phyloP scores from a whole-genome alignment of 2,888 invertebrate genomes.

The Dilophus febrilis region DNA sequence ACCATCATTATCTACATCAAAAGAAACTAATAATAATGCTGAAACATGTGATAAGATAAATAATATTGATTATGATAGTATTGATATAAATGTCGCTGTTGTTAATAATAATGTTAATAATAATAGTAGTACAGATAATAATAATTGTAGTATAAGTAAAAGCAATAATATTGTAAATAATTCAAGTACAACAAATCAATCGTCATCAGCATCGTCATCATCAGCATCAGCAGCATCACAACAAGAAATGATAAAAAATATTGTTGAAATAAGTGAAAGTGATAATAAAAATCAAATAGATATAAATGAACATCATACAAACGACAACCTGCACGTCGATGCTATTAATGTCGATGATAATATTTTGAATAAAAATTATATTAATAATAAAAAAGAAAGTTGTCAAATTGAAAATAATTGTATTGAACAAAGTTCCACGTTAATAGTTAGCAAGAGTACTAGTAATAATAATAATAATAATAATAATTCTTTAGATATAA shows the following conservation, averaged over 20 bases:
- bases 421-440: neutral
- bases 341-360: neutral
- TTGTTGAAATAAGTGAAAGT: neutral
- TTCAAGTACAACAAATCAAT: too few species aligned
- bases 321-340: neutral
- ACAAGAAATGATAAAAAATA: neutral
- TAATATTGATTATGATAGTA: too few species aligned
- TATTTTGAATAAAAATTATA: neutral
- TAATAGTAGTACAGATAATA: too few species aligned
- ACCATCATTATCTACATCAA: too few species aligned
- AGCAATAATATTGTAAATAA: too few species aligned
- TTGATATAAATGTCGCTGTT: too few species aligned
- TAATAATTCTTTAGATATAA: neutral
- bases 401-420: too few species aligned
- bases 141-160: too few species aligned
- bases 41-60: too few species aligned
- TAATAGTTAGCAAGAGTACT: neutral
- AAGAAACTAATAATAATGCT: too few species aligned
- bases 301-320: neutral
- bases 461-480: neutral
- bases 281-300: neutral
- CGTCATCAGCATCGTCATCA: too few species aligned
- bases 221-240: conserved; percentile 1
- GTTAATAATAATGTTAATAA: too few species aligned
- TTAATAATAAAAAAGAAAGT: neutral